Evolutionary conservation across 1,140 invertebrate species (phyloP).

Genomic region (Atopsyche davidsoni): DNA sequence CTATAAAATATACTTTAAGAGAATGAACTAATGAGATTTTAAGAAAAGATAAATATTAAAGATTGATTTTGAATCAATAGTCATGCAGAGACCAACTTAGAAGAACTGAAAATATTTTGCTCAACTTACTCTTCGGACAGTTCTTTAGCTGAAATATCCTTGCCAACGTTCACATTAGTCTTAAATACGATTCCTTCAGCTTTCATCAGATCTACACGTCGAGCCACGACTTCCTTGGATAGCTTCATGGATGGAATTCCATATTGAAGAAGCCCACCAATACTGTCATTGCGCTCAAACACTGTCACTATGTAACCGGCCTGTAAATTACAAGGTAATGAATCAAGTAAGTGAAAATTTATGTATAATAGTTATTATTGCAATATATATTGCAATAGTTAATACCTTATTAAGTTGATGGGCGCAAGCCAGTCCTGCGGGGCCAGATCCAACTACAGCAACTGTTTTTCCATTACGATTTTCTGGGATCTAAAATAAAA

Average conservation of each 20-base stretch:
- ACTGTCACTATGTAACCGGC: conserved; percentile 89
- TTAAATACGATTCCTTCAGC: conserved; percentile 91
- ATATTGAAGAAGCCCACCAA: conserved; percentile 93
- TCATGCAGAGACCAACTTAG: no score
- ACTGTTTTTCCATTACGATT: conserved; percentile 77
- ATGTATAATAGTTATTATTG: neutral
- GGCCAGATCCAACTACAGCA: conserved; percentile 93
- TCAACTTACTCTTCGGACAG: conserved; percentile 50
- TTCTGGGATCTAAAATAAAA: conserved; percentile 33
- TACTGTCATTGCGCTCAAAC: conserved; percentile 91
- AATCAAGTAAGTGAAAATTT: neutral
- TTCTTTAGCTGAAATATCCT: conserved; percentile 75
- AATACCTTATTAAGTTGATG: conserved; percentile 96
- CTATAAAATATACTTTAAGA: no score
- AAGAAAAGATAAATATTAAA: no score
- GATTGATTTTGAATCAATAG: no score
- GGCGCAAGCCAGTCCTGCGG: conserved; percentile 91
- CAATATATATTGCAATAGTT: no score
- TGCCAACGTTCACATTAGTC: conserved; percentile 85
- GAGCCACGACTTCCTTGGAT: conserved; percentile 85
- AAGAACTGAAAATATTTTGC: no score
- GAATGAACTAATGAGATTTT: no score
- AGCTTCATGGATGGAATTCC: conserved; percentile 99
- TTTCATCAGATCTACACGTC: conserved; percentile 79
- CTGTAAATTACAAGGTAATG: conserved; percentile 37